Percentiles rank a stretch among this genome's conserved stretches.
Conservation (phyloP, 2,888 invertebrate genomes). For the Sarcophaga variegata region DNA sequence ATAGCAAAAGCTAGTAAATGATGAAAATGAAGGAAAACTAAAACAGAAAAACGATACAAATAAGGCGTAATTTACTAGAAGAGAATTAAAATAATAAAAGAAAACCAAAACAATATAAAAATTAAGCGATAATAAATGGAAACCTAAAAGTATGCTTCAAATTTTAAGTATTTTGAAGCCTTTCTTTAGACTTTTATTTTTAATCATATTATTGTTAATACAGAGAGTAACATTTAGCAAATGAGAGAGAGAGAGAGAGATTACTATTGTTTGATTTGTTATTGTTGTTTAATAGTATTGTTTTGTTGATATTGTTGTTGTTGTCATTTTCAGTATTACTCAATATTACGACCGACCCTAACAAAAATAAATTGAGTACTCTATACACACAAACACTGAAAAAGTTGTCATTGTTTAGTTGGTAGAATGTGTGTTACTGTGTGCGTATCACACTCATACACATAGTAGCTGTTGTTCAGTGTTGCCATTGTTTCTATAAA, state of each 20-base stretch:
- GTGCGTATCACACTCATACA: background rate
- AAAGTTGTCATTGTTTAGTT: background rate
- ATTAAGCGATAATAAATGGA: background rate
- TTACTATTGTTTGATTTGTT: background rate
- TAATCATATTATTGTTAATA: background rate
- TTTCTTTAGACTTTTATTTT: background rate
- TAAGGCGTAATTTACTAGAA: conserved; percentile 48
- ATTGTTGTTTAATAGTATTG: background rate
- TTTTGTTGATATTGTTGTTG: background rate
- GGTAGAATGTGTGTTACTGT: background rate
- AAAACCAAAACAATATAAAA: background rate
- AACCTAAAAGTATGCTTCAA: background rate
- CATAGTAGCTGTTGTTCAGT: background rate
- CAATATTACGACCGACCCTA: conserved; percentile 16
- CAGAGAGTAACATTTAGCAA: background rate
- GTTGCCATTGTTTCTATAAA: background rate
- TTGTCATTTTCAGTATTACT: conserved; percentile 10
- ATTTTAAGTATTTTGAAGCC: background rate
- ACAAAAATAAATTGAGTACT: conserved; percentile 3
- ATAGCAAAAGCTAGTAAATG: conserved; percentile 15
- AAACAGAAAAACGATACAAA: conserved; percentile 6
- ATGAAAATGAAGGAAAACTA: conserved; percentile 15
- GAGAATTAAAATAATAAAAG: conserved; percentile 1
- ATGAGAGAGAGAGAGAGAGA: background rate
- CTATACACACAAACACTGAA: background rate